Percentiles rank a stretch among this genome's conserved stretches.
Conservation (phyloP, 2,113 vertebrate species). For the Felis chaus region DNA sequence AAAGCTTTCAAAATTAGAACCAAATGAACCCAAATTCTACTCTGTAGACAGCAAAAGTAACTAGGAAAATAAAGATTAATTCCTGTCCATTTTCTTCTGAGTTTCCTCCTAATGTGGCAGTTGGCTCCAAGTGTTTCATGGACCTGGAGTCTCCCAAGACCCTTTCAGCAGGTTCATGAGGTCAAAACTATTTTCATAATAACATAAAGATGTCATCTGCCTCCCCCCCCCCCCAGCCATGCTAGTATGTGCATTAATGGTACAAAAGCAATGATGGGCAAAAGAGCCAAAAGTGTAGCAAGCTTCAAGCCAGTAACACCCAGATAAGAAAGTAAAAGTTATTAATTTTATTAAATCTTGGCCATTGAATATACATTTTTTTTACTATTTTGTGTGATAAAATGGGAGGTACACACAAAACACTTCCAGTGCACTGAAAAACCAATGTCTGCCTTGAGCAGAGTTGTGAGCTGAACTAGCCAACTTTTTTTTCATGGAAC, state of each 20-base stretch:
- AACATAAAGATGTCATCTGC: background rate
- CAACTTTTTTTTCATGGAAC: background rate
- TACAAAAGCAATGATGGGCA: background rate
- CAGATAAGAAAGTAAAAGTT: background rate
- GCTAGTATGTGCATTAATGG: background rate
- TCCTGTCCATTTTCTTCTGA: background rate
- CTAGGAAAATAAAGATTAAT: conserved; percentile 49
- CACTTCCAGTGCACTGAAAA: background rate
- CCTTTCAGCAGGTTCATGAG: background rate
- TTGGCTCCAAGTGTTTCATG: background rate
- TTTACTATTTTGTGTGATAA: background rate
- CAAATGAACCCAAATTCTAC: background rate
- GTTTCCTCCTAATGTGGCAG: background rate
- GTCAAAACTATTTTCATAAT: background rate
- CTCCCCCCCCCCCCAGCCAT: background rate
- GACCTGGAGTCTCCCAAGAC: background rate
- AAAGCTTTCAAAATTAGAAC: conserved; percentile 38
- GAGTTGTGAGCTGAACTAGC: background rate
- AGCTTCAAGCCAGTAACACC: background rate
- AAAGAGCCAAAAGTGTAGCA: background rate
- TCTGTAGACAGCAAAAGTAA: background rate
- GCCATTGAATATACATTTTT: background rate
- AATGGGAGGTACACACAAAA: background rate
- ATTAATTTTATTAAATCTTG: background rate
- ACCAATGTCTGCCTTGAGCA: background rate